phyloP scores from a whole-genome alignment of 2,888 invertebrate species.

The Temnothorax rugatulus region DNA sequence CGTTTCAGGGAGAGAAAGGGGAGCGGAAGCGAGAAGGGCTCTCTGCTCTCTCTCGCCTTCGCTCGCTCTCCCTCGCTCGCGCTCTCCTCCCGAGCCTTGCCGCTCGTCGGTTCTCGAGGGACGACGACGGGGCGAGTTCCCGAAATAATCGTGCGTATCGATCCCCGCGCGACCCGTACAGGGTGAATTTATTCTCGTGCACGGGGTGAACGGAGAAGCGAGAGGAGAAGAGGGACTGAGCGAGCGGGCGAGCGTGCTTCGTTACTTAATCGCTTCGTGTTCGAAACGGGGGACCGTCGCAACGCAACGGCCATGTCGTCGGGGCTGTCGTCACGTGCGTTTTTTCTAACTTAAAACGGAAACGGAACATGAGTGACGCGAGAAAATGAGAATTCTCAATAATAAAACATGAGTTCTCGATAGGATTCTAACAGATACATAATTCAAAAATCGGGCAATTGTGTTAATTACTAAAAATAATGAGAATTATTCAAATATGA shows the following conservation, averaged over 20 bases:
- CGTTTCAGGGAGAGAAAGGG: constrained; percentile 74
- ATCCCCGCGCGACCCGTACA: constrained; percentile 76
- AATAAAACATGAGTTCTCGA: neutral
- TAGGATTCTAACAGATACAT: neutral
- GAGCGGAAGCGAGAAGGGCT: constrained; percentile 62
- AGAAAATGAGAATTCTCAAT: neutral
- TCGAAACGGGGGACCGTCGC: constrained; percentile 69
- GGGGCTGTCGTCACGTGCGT: constrained; percentile 41
- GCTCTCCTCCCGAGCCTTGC: constrained; percentile 39
- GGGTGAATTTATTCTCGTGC: constrained; percentile 79
- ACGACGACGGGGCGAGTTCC: constrained; percentile 77
- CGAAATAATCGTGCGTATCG: constrained; percentile 82
- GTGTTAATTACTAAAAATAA: neutral
- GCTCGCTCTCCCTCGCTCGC: constrained; percentile 33
- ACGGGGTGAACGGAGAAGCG: constrained; percentile 65
- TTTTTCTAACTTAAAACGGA: constrained; percentile 28
- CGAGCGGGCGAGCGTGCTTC: constrained; percentile 54
- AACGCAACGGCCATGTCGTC: constrained; percentile 46
- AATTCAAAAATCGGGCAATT: neutral
- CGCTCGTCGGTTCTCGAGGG: constrained; percentile 68
- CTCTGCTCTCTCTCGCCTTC: constrained; percentile 8
- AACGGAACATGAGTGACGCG: constrained; percentile 17
- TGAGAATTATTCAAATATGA: neutral
- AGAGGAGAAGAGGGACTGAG: constrained; percentile 18
- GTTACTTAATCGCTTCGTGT: constrained; percentile 76